Evolutionary conservation across 23 tunicate genomes (phyloP).

Genomic region (Styela clava): DNA sequence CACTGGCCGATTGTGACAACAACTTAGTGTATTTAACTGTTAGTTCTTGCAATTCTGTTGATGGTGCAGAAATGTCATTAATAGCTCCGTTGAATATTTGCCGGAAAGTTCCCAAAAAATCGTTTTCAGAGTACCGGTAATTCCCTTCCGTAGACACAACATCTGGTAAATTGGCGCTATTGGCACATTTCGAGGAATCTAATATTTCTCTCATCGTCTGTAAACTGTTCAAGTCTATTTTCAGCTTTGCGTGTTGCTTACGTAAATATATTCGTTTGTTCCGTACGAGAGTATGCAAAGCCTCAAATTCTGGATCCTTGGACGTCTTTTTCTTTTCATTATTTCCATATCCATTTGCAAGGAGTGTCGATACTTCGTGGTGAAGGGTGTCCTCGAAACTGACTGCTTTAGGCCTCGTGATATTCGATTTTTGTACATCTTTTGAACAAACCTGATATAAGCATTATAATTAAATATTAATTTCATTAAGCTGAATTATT

Average conservation of each 20-base stretch:
- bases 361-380: neutral
- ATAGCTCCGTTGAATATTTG: neutral
- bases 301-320: neutral
- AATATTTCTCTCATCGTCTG: constrained; percentile 13
- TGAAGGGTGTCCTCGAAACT: neutral
- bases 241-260: constrained; percentile 15
- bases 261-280: constrained; percentile 3
- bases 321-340: neutral
- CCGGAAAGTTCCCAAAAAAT: constrained; percentile 10
- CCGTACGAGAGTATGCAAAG: neutral
- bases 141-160: neutral
- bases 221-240: constrained; percentile 7
- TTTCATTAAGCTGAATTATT: too few relatives aligned
- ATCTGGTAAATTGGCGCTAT: constrained; percentile 25
- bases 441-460: neutral
- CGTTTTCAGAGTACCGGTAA: constrained; percentile 11
- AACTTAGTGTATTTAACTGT: constrained; percentile 1
- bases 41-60: neutral
- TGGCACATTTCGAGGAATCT: neutral
- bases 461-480: neutral
- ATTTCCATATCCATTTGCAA: neutral
- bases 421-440: neutral
- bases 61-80: neutral
- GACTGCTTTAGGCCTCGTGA: neutral
- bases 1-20: constrained; percentile 1